phyloP scores from a whole-genome alignment of 2,113 vertebrate genomes.

The Osmerus eperlanus region DNA sequence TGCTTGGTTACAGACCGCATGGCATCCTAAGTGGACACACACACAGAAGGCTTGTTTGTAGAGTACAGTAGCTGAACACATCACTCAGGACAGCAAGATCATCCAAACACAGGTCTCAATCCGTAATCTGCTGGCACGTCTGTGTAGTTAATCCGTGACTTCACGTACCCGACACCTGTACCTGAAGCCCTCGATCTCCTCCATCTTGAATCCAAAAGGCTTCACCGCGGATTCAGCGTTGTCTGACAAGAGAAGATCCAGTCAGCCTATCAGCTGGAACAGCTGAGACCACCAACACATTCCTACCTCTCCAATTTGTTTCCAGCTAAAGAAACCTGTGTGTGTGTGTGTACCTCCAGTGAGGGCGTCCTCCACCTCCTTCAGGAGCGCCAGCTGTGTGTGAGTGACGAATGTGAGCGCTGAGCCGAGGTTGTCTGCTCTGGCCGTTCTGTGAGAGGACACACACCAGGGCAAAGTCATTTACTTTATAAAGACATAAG shows the following conservation, averaged over 20 bases:
- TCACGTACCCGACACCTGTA: slow-evolving; percentile 86
- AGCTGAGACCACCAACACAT: not conserved
- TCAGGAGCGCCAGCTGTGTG: slow-evolving; percentile 67
- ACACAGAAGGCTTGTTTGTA: too few relatives aligned
- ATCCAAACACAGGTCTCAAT: too few relatives aligned
- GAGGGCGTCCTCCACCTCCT: slow-evolving; percentile 76
- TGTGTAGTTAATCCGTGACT: not conserved
- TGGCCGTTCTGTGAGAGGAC: slow-evolving; percentile 75
- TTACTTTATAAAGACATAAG: too few relatives aligned
- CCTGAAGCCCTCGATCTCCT: slow-evolving; percentile 86
- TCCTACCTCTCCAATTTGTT: too few relatives aligned
- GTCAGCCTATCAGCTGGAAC: too few relatives aligned
- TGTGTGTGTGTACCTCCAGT: slow-evolving; percentile 66
- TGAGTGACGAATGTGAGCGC: slow-evolving; percentile 82
- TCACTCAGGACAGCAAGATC: too few relatives aligned
- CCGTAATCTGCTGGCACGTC: not conserved
- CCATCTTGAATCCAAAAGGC: slow-evolving; percentile 84
- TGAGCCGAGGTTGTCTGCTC: slow-evolving; percentile 82
- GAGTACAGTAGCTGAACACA: not conserved
- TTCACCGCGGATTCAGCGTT: slow-evolving; percentile 61
- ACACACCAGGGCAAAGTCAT: not conserved
- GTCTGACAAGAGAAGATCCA: slow-evolving; percentile 60
- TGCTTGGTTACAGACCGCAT: slow-evolving; percentile 94
- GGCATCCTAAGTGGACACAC: slow-evolving; percentile 74
- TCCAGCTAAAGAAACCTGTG: too few relatives aligned